Base-by-base conservation (phyloP, 1,140 invertebrate genomes). In the Stegodyphus dumicola region DNA sequence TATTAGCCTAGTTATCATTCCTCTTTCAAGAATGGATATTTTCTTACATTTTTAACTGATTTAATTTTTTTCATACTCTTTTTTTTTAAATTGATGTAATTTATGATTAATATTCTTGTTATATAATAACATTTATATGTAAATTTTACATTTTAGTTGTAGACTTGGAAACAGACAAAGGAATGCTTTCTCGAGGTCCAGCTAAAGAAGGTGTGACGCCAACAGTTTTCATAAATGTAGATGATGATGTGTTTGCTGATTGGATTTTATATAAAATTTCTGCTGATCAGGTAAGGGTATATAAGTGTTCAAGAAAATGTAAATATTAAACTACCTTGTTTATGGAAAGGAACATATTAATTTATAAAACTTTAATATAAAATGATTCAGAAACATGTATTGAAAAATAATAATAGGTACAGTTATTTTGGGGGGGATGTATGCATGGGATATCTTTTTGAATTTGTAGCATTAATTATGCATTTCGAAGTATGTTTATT, bases 171-270 rank as follows among this genome's bases (percentile, higher is more conserved):
- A 93, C 92, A 77, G 70, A 73, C 64, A 87, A 88, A 52, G 93
- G 93, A 74, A 92, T 92, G 87, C 93, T 98, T 0, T 95, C 96
- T 88, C 92, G 94, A 90, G 96, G 96, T 73, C 91, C 93, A 87
- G 94, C 95, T 0, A 94, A 94, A 69, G 76, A 87, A 77, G 93
- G 92, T 85, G 91, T 92, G 15, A 97, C 97, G 91, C 92, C 95
- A 5, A 95, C 96, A 87, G 95, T 95, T 56, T 97, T 95, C 5
- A 91, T 98, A 77, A 96, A 95, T 5, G 90, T 98, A 33, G 93
- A 95, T 33, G 97, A 98, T 79, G 73, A 77, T 74, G 65, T 49
- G 6, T 85, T 87, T 79, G 69, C 80, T 69, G 86, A 87, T 51
- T 79, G 73, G 76, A 76, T 87, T 13, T 33, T 66, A 7, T 64